Percentiles rank a stretch among this genome's conserved stretches.
These are phyloP conservation scores for Galeruca laticollis DNA, from an alignment of 2,888 invertebrate species.

Conservation along the genomic window DNA sequence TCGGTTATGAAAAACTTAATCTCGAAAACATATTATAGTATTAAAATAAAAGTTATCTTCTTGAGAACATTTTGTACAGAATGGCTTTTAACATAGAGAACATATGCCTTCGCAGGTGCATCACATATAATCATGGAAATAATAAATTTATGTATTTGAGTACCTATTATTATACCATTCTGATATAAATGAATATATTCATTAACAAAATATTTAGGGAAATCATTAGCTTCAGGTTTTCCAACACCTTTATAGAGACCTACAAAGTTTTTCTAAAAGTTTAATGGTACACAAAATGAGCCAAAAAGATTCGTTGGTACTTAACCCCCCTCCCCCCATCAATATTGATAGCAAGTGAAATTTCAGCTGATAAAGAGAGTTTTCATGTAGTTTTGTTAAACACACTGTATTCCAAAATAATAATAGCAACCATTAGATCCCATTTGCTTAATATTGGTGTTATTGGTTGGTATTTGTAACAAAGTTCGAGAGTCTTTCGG, in stretches of 20 bases:
- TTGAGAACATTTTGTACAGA: neutral
- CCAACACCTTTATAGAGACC: constrained; percentile 4
- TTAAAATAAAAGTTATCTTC: neutral
- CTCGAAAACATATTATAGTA: constrained; percentile 2
- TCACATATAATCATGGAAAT: neutral
- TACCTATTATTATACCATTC: too few relatives aligned
- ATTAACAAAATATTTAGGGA: neutral
- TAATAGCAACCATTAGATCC: neutral
- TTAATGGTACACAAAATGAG: constrained; percentile 1
- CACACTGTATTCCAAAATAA: too few relatives aligned
- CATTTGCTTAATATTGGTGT: neutral
- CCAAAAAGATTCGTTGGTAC: too few relatives aligned
- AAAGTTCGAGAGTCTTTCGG: neutral
- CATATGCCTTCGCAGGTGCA: neutral
- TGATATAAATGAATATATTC: constrained; percentile 2
- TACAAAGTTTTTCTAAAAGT: neutral
- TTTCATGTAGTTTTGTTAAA: too few relatives aligned
- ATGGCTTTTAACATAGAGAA: constrained; percentile 2
- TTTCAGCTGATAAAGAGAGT: too few relatives aligned
- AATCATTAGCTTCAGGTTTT: constrained; percentile 2
- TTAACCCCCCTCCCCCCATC: too few relatives aligned
- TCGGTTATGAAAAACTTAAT: neutral
- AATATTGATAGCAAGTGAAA: too few relatives aligned
- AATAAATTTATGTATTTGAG: constrained; percentile 1
- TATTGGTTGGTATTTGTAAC: neutral